Base-by-base conservation (phyloP, 2,113 vertebrate species). In the Neogobius melanostomus region DNA sequence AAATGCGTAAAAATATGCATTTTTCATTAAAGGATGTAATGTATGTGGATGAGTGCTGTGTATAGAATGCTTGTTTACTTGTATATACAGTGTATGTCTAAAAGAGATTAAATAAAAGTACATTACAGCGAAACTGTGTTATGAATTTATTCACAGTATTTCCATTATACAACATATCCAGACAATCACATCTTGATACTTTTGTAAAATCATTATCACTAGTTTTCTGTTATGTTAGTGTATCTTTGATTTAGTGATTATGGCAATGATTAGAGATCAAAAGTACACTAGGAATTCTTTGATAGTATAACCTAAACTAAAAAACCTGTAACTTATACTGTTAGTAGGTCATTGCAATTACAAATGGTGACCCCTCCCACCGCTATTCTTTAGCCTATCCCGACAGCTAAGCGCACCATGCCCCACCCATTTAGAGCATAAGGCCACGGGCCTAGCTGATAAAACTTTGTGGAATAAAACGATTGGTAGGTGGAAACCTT, bases 31-130 rank as follows among this genome's bases (percentile, higher is more conserved):
- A 74, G 67, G 44, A 36, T 70, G 68, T 63, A 45, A 16, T 66
- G 57, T 72, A 60, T 51, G 66, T 56, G 50, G 12, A 44, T 76
- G 57, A 67, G 65, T 80, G 28, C 28, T 36, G 61, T 82, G 77
- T 59, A 65, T 79, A 64, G 78, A 50, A 72, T 85, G 74, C 67
- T 74, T 76, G 71, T 57, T 76, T 66, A 48, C 85, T 82, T 75
- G 69, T 84, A 82, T 82, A 77, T 74, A 80, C 82, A 80, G 83
- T 56, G 68, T 80, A 76, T 90, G 83, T 88, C 84, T 50, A 84
- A 82, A 74, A 84, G 79, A 76, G 60, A 80, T 88, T 76, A 84
- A 82, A 87, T 85, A 91, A 91, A 91, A 81, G 75, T 63, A 83
- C 82, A 82, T 75, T 85, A 67, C 80, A 79, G 72, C 68, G 70